Evolutionary conservation across 2,797 vertebrate species (phyloP).

Genomic region (Geotrypetes seraphini): DNA sequence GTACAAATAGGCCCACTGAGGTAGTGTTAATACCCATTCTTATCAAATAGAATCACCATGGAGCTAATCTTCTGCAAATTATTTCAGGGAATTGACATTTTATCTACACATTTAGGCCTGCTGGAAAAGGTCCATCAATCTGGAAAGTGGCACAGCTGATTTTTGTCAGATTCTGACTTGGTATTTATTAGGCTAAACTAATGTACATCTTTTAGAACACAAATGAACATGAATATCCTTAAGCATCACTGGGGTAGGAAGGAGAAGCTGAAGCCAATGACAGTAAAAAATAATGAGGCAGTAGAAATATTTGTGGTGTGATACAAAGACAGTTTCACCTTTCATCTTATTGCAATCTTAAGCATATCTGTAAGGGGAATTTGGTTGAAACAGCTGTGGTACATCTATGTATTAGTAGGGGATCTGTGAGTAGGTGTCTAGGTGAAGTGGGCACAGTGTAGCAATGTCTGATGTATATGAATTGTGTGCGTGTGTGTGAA

Average conservation of each 20-base stretch:
- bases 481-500: too few relatives aligned
- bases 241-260: neutral
- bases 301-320: too few relatives aligned
- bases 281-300: slow-evolving; percentile 1
- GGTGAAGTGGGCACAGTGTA: too few relatives aligned
- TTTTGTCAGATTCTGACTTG: slow-evolving; percentile 18
- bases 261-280: neutral
- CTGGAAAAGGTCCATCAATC: slow-evolving; percentile 22
- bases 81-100: slow-evolving; percentile 45
- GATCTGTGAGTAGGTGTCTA: too few relatives aligned
- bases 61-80: slow-evolving; percentile 49
- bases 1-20: slow-evolving; percentile 39
- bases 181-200: slow-evolving; percentile 27
- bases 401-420: too few relatives aligned
- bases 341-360: too few relatives aligned
- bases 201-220: slow-evolving; percentile 2
- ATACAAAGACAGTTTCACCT: too few relatives aligned
- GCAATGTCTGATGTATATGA: too few relatives aligned
- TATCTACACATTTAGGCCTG: slow-evolving; percentile 31
- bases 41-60: slow-evolving; percentile 47
- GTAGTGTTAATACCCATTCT: slow-evolving; percentile 46
- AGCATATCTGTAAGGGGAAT: too few relatives aligned
- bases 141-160: slow-evolving; percentile 20
- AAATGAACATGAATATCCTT: neutral
- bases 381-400: too few relatives aligned